Evolutionary conservation across 2,888 invertebrate genomes (phyloP).

Genomic region (Drosophila antonietae): DNA sequence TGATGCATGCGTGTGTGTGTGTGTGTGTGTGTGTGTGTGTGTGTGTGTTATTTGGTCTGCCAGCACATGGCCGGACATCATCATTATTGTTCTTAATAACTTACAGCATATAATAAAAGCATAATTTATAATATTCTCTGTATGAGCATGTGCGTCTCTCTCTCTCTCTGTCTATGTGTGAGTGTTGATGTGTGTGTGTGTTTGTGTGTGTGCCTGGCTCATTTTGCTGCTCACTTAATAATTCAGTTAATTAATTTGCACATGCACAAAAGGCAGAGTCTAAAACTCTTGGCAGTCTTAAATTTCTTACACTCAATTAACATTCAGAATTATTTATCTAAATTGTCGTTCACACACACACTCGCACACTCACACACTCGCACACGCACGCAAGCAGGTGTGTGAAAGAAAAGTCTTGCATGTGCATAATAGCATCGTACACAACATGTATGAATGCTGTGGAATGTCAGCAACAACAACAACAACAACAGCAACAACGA

Average conservation of each 20-base stretch:
- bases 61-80: constrained; percentile 75
- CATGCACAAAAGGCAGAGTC: constrained; percentile 55
- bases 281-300: constrained; percentile 57
- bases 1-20: constrained; percentile 9
- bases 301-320: constrained; percentile 79
- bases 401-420: constrained; percentile 45
- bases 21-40: constrained; percentile 16
- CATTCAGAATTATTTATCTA: constrained; percentile 78
- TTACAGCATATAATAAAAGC: constrained; percentile 74
- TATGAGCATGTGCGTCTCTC: constrained; percentile 7
- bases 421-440: constrained; percentile 32
- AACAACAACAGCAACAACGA: constrained; percentile 8
- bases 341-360: constrained; percentile 54
- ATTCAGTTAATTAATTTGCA: constrained; percentile 78
- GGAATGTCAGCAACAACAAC: constrained; percentile 36
- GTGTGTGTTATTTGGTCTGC: constrained; percentile 17
- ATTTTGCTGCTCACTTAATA: constrained; percentile 66
- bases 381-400: constrained; percentile 9
- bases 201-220: constrained; percentile 27
- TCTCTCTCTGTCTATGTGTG: background rate
- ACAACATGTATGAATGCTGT: constrained; percentile 18
- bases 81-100: constrained; percentile 73
- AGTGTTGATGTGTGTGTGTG: background rate
- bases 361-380: constrained; percentile 8
- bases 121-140: constrained; percentile 70